Evolutionary conservation across 2,888 invertebrate species (phyloP), one percentile per base, ranked within the genome.

Genomic region (Ectemnius lituratus): DNA sequence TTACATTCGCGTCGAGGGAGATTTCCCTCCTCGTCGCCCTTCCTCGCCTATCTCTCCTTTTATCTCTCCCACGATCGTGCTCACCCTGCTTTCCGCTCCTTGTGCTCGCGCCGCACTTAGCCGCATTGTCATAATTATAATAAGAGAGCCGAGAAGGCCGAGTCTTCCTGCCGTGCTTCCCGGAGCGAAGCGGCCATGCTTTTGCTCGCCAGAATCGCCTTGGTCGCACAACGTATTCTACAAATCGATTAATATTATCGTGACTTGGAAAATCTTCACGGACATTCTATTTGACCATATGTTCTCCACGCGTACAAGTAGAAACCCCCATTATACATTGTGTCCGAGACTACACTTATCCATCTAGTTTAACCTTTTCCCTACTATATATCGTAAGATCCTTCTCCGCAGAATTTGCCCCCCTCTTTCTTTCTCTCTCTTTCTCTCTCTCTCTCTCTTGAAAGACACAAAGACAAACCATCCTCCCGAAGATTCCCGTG

Each of bases 341-440:
- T 65, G 28, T 67, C 59, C 67, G 49, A 37, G 45, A 80, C 82
- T 23, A 3, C 2, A 23, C 76, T 76, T 75, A 74, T 72, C 69
- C 70, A 18, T 16, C 45, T 76, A n/a, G 78, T 80, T 82, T 76
- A 80, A 80, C 77, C 70, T 72, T 83, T 83, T 79, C 79, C 79
- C 67, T 70, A 80, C 82, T 80, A 81, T 76, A 37, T 6, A 37
- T 11, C 70, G 79, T 67, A 79, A 86, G 85, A 84, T 86, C 85
- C 83, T 86, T 81, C 82, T 86, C 84, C 1, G 11, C 1, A 84
- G 76, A 73, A n/a, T n/a, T n/a, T n/a, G n/a, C n/a, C n/a, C n/a
- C n/a, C n/a, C n/a, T n/a, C n/a, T n/a, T n/a, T n/a, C 73, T 69
- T 75, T 78, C 62, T 67, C 75, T 45, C 67, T 68, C 59, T 47